Evolutionary conservation across 2,113 vertebrate species (phyloP).

Genomic region (Terrapene triunguis): DNA sequence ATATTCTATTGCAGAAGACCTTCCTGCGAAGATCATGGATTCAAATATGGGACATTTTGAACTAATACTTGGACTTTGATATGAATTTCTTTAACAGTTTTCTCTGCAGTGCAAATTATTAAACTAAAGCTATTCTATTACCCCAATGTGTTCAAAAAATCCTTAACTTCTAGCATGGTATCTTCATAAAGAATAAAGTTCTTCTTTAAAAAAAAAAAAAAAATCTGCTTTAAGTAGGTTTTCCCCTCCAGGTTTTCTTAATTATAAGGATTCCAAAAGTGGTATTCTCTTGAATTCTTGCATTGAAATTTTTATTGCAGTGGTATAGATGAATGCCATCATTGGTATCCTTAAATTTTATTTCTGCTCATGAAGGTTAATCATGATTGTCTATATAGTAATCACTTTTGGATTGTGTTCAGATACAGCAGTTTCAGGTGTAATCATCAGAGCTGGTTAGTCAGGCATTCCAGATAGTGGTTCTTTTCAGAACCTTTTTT

Average conservation of each 20-base stretch:
- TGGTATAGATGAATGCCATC: constrained; percentile 83
- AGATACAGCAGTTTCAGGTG: constrained; percentile 98
- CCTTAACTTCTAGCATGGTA: constrained; percentile 88
- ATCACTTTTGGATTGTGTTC: constrained; percentile 94
- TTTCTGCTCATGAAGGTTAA: constrained; percentile 92
- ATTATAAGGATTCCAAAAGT: constrained; percentile 83
- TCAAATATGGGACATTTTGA: constrained; percentile 88
- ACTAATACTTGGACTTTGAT: constrained; percentile 90
- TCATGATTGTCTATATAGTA: constrained; percentile 93
- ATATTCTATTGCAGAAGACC: constrained; percentile 91
- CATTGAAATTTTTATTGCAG: constrained; percentile 85
- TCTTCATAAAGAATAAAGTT: constrained; percentile 88
- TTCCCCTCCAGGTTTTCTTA: constrained; percentile 80
- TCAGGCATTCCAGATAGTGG: constrained; percentile 99
- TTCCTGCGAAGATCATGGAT: constrained; percentile 89
- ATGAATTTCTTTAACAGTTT: constrained; percentile 91
- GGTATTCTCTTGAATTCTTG: constrained; percentile 84
- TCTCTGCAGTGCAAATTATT: constrained; percentile 91
- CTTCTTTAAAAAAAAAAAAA: constrained; percentile 67
- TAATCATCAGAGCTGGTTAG: constrained; percentile 99
- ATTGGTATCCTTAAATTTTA: constrained; percentile 85
- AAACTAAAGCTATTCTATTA: constrained; percentile 89
- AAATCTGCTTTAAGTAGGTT: constrained; percentile 89
- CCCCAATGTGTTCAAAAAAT: constrained; percentile 87
- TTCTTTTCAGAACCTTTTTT: constrained; percentile 99